Percentiles rank a stretch among this genome's conserved stretches.
These are phyloP conservation scores for Monochamus saltuarius DNA, from an alignment of 1,140 invertebrate species.

Conservation along the genomic window DNA sequence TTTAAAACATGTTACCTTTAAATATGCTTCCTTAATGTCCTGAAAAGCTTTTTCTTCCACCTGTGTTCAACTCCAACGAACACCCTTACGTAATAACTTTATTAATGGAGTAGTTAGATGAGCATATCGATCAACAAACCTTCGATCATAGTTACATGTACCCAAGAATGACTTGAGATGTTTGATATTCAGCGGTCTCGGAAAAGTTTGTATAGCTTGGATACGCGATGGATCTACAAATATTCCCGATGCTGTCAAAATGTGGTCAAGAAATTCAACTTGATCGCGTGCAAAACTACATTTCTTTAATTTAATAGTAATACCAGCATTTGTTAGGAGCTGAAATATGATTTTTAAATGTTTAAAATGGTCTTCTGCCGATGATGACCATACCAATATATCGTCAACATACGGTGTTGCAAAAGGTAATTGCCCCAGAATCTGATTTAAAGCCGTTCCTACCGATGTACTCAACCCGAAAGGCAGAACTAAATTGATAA, in stretches of 20 bases:
- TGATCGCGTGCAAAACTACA: background rate
- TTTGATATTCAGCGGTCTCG: background rate
- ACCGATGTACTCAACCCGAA: constrained; percentile 6
- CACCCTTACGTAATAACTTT: background rate
- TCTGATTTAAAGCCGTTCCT: background rate
- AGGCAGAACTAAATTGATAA: background rate
- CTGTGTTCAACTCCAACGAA: background rate
- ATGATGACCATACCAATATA: constrained; percentile 15
- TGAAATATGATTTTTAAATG: constrained; percentile 1
- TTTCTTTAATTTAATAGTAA: constrained; percentile 2
- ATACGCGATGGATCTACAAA: background rate
- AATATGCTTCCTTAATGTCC: no score
- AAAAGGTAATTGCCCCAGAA: background rate
- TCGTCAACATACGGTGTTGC: constrained; percentile 4
- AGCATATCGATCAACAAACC: background rate
- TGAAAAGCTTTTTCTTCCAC: background rate
- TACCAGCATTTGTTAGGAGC: background rate
- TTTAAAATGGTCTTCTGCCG: no score
- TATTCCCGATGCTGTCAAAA: background rate
- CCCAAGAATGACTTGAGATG: background rate
- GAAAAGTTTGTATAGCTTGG: constrained; percentile 1
- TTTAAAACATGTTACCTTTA: background rate
- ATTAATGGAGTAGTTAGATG: background rate
- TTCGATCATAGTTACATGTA: background rate
- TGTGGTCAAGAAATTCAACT: background rate